phyloP scores from a whole-genome alignment of 2,888 invertebrate species.

The Tineola bisselliella region DNA sequence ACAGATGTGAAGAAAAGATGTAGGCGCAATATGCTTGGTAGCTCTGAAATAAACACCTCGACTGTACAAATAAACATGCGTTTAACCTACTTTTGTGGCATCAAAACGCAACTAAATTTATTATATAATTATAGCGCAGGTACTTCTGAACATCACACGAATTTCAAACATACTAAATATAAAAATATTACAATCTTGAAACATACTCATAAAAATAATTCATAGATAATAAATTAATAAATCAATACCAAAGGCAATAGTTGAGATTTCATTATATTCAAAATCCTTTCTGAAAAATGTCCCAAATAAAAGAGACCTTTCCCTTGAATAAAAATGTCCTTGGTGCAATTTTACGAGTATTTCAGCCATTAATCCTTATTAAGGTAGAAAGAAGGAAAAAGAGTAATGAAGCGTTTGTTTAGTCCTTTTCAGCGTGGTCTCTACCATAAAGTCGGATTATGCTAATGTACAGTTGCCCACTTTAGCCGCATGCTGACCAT shows the following conservation, averaged over 20 bases:
- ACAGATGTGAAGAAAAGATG: not conserved
- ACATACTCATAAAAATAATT: too few species aligned
- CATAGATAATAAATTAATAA: too few species aligned
- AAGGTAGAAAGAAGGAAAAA: slow-evolving; percentile 23
- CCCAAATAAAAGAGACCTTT: not conserved
- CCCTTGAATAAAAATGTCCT: not conserved
- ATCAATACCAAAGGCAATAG: too few species aligned
- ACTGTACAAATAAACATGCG: slow-evolving; percentile 11
- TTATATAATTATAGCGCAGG: not conserved
- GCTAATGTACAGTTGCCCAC: slow-evolving; percentile 29
- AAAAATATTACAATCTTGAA: too few species aligned
- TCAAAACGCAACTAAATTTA: not conserved
- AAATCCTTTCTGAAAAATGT: too few species aligned
- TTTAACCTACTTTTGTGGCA: slow-evolving; percentile 11
- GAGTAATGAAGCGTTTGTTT: slow-evolving; percentile 32
- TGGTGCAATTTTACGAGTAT: slow-evolving; percentile 1
- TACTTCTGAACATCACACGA: not conserved
- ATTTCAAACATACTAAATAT: not conserved
- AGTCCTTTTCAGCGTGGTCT: slow-evolving; percentile 28
- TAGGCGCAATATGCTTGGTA: not conserved
- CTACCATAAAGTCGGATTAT: slow-evolving; percentile 34
- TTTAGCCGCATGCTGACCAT: not conserved
- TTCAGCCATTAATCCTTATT: slow-evolving; percentile 11
- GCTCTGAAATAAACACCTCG: slow-evolving; percentile 7
- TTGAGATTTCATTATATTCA: too few species aligned